Base-by-base conservation (phyloP, 2,888 invertebrate genomes). In the Crepidodera aurea region DNA sequence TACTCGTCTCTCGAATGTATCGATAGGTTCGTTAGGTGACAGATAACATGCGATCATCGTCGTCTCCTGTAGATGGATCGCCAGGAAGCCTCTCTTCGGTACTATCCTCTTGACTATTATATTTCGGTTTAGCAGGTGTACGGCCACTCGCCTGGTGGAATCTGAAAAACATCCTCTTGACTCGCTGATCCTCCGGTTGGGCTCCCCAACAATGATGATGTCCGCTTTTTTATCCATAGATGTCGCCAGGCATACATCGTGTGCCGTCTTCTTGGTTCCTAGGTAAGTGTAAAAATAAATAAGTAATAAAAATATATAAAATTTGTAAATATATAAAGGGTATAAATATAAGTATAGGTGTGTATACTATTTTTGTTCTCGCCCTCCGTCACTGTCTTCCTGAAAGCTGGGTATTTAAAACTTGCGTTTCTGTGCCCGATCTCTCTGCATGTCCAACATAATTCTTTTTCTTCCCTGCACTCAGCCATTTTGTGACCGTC, bases 91-190 rank as follows among this genome's bases (percentile, higher is more conserved):
- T 39, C 7, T 19, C 25, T 13, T 40, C 4, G 39, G 13, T 22
- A 12, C 15, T n/a, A 53, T 39, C 19, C 7, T 39, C n/a, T 13
- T 39, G 10, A 53, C 18, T 8, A 6, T 22, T 10, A 12, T 13
- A 1, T 27, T 40, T 0, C 15, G 39, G 25, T 53, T 53, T 5
- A 0, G 3, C 1, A 53, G 1, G 19, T 22, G 39, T 0, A 53
- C 39, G 13, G 53, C 53, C 5, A 53, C 53, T 12, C 39, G 22
- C n/a, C 13, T 22, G 25, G 53, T 53, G 15, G 18, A 16, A 18
- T 53, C 53, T 10, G 40, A 39, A 16, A 12, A 39, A 39, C 39
- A 53, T 5, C 53, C 53, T 40, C 12, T 3, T 1, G 8, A 39
- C n/a, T 25, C 22, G 16, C 27, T 39, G 40, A 40, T 39, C 1